Base-by-base conservation (phyloP, 2,888 invertebrate species). In the Dolichopus griseipennis region DNA sequence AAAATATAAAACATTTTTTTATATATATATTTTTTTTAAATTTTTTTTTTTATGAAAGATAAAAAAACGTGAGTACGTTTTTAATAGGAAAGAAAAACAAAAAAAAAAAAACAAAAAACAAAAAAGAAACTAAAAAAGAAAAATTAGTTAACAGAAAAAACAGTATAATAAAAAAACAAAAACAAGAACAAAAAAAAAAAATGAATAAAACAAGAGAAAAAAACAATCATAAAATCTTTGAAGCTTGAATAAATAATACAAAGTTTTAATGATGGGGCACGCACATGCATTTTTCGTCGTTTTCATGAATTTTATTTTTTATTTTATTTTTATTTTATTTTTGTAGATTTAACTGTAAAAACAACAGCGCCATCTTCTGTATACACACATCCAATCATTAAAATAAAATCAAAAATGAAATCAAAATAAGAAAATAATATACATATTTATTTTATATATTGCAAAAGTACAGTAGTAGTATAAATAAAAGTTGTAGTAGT, bases 1-100 rank as follows among this genome's bases (percentile, higher is more conserved):
- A n/a, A n/a, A n/a, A n/a, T n/a, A n/a, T n/a, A n/a, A n/a, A 7
- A 5, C 34, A 7, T 34, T 43, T 43, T 52, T 18, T 52, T 52
- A 12, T 52, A 18, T 18, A 4, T 52, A 12, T 52, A 6, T 52
- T 52, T 52, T 52, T 52, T 52, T 52, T 43, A 9, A 43, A 3
- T 43, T 52, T 52, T 18, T n/a, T 52, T 52, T 52, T 7, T 52
- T 15, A 52, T 18, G 9, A 52, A 52, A 18, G n/a, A 52, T 52
- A 52, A 52, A 52, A 52, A 52, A 52, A 52, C 52, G 52, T 52
- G 52, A 52, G 52, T 52, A 52, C 52, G 52, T 52, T 52, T 52
- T 52, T 52, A 52, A 52, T 52, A 52, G 52, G 52, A 52, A 52
- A 52, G 18, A 52, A 52, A 52, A 52, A 18, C 9, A 52, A 18